phyloP scores from a whole-genome alignment of 1,140 invertebrate genomes.

The Papilio helenus region DNA sequence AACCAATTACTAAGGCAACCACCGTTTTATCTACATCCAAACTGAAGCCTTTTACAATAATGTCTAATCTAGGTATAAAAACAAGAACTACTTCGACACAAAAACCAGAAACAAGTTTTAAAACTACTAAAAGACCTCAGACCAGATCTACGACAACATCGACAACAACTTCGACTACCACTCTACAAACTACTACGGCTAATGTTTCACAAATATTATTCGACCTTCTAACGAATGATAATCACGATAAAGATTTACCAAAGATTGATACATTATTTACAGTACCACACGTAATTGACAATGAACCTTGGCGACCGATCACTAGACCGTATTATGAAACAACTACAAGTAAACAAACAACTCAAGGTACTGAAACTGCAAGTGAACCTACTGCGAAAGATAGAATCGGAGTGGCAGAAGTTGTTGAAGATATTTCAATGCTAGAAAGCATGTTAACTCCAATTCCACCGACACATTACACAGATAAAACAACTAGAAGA shows the following conservation, averaged over 20 bases:
- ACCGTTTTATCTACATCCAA: conserved; percentile 62
- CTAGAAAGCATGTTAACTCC: conserved; percentile 75
- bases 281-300: conserved; percentile 79
- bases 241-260: conserved; percentile 79
- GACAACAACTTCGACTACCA: conserved; percentile 57
- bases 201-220: conserved; percentile 77
- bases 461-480: conserved; percentile 62
- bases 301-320: conserved; percentile 84
- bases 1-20: conserved; percentile 54
- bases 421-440: conserved; percentile 77
- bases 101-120: conserved; percentile 73
- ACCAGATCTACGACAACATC: conserved; percentile 57
- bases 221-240: conserved; percentile 72
- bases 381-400: conserved; percentile 71
- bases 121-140: conserved; percentile 68
- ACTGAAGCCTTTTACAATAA: conserved; percentile 74
- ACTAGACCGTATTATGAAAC: conserved; percentile 76
- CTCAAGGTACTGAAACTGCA: conserved; percentile 47
- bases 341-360: conserved; percentile 56
- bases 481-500: conserved; percentile 59
- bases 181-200: conserved; percentile 60
- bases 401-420: conserved; percentile 79
- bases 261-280: conserved; percentile 81
- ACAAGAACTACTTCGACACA: conserved; percentile 63
- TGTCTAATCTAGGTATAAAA: conserved; percentile 77